Conservation (phyloP, 2,888 invertebrate species). For the Zonitis immaculata region DNA sequence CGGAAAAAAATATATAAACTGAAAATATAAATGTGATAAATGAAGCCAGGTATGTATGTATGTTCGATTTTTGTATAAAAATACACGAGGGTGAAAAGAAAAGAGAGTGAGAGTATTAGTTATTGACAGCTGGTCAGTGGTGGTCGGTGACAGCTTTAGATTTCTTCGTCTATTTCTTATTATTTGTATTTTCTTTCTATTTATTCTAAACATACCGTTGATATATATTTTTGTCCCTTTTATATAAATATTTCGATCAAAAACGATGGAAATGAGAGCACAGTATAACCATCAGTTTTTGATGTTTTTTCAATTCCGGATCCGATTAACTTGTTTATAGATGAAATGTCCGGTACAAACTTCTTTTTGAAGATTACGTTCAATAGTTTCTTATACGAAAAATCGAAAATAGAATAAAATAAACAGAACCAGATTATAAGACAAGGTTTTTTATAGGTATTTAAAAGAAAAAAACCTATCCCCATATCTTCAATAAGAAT, state of each 20-base stretch:
- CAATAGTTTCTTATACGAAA: too few relatives aligned
- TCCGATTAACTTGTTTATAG: slow-evolving; percentile 45
- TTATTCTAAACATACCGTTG: too few relatives aligned
- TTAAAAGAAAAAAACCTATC: too few relatives aligned
- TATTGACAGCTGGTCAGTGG: slow-evolving; percentile 41
- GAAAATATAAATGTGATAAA: too few relatives aligned
- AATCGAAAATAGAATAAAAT: too few relatives aligned
- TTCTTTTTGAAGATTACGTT: slow-evolving; percentile 23
- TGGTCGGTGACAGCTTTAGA: slow-evolving; percentile 41
- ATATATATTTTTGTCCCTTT: too few relatives aligned
- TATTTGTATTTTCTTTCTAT: too few relatives aligned
- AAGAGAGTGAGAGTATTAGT: slow-evolving; percentile 20
- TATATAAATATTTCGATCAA: too few relatives aligned
- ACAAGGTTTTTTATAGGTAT: too few relatives aligned
- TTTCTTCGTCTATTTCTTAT: too few relatives aligned
- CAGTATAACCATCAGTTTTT: slow-evolving; percentile 38
- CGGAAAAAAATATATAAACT: too few relatives aligned
- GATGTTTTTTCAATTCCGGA: slow-evolving; percentile 44
- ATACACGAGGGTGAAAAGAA: neutral
- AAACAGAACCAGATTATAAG: too few relatives aligned
- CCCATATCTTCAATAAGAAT: neutral
- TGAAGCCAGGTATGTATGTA: neutral
- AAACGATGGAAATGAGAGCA: slow-evolving; percentile 30
- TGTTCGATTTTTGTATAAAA: slow-evolving; percentile 10
- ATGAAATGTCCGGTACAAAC: slow-evolving; percentile 37